Evolutionary conservation across 2,888 invertebrate genomes (phyloP), one percentile per base, ranked within the genome.

Genomic region (Cerastis leucographa): DNA sequence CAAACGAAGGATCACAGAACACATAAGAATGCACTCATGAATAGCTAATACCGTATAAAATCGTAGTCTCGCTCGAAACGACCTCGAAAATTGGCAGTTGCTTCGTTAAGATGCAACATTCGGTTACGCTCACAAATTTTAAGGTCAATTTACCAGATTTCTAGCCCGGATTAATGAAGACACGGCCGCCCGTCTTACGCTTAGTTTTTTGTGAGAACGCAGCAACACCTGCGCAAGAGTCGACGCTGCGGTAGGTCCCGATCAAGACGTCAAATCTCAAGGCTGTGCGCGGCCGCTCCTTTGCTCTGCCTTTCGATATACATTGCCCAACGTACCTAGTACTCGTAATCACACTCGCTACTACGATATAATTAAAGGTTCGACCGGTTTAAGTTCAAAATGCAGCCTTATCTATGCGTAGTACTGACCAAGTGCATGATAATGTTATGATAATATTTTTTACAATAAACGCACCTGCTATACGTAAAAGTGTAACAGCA

Each of bases 201-300:
- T 93, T 82, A 84, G 90, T 92, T 95, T 96, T 96, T 94, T 94
- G 91, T 94, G 87, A 88, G 91, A 90, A 86, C 85, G 83, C 84
- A 88, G 92, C 92, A 94, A 95, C 96, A 96, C 96, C 96, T 95
- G 96, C 96, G 91, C 93, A 92, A 92, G 93, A 93, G 90, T 89
- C 93, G 90, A 88, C 95, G 94, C 95, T 95, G 96, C 96, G 96
- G 96, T 96, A 94, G 96, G 96, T 96, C 96, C 92, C 95, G 95
- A 96, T 96, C 96, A 96, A 96, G 96, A 96, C 96, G 94, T 96
- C 96, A 96, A 95, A 95, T 93, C 95, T 94, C 96, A 96, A 96
- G 96, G 96, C 93, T 95, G 94, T 81, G 88, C 86, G 91, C 93
- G 91, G 92, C 91, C 94, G 91, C 90, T 92, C 93, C 91, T 92